Evolutionary conservation across 2,797 vertebrate species (phyloP), one percentile per base, ranked within the genome.

Genomic region (Scarus forsteni): DNA sequence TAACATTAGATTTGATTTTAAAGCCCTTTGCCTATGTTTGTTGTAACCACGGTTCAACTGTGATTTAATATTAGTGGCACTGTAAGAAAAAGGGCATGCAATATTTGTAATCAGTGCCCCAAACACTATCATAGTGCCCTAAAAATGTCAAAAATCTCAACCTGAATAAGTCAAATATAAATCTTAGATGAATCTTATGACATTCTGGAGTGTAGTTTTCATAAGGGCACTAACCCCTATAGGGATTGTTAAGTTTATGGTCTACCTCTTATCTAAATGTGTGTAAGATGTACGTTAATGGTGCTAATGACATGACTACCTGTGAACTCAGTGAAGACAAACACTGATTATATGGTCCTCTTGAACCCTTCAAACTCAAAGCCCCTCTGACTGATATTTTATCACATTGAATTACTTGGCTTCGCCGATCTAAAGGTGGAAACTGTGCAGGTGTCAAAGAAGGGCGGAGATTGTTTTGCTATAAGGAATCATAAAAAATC

Each of bases 191-290:
- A 27, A 27, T 27, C 27, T 27, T 27, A 27, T 27, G 27, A 27
- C 27, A 27, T 27, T 27, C 27, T 27, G 27, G 27, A 27, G 27
- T 27, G 27, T n/a, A n/a, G n/a, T n/a, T n/a, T n/a, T n/a, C 27
- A 27, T 27, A 27, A 27, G 27, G 27, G 27, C 27, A 27, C 27
- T 27, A 27, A 27, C 27, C 27, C 27, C 27, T 4, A 27, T 27
- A 27, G 27, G 27, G 27, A 27, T 27, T 58, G 34, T 61, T 51
- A 64, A 70, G 64, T 81, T 52, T 67, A 3, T 19, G 34, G 19
- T 63, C 14, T 13, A 35, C n/a, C 14, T 49, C 55, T 78, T 85
- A 79, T 85, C 79, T 83, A 63, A 14, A 39, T 38, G 35, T n/a
- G 0, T 46, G n/a, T 45, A 70, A 61, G 66, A 1, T 46, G n/a